These are phyloP conservation scores for Perizoma affinitatum DNA, from an alignment of 2,888 invertebrate species.

Conservation along the genomic window DNA sequence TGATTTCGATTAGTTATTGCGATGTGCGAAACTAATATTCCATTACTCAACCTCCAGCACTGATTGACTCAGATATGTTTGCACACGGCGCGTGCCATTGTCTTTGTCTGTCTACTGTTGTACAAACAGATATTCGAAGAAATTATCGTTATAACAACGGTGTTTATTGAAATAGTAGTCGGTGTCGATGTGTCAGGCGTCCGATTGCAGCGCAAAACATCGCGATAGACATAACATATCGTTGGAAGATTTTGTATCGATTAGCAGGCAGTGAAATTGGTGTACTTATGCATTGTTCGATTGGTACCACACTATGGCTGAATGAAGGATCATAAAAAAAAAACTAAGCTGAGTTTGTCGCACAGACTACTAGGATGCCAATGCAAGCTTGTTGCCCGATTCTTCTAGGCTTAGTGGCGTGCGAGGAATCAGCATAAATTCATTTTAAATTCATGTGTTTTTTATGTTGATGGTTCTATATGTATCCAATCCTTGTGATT, in stretches of 20 bases:
- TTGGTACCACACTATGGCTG: too few relatives aligned
- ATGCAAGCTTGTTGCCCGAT: too few relatives aligned
- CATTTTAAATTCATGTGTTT: too few relatives aligned
- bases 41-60: slow-evolving; percentile 31
- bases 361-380: too few relatives aligned
- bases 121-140: slow-evolving; percentile 72
- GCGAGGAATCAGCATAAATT: too few relatives aligned
- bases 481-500: too few relatives aligned
- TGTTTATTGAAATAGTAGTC: slow-evolving; percentile 63
- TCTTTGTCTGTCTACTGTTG: slow-evolving; percentile 71
- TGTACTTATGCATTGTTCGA: neutral
- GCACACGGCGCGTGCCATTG: slow-evolving; percentile 76
- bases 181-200: slow-evolving; percentile 26
- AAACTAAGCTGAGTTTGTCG: too few relatives aligned
- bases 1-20: slow-evolving; percentile 11
- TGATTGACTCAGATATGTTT: slow-evolving; percentile 64
- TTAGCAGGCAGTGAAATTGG: neutral
- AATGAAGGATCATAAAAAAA: too few relatives aligned
- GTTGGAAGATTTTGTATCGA: slow-evolving; percentile 10
- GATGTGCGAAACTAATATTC: slow-evolving; percentile 16
- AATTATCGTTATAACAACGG: slow-evolving; percentile 50
- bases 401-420: too few relatives aligned
- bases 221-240: slow-evolving; percentile 36
- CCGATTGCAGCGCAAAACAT: slow-evolving; percentile 22
- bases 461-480: too few relatives aligned